Conservation (phyloP, 2,797 vertebrate genomes). For the Sciurus vulgaris region DNA sequence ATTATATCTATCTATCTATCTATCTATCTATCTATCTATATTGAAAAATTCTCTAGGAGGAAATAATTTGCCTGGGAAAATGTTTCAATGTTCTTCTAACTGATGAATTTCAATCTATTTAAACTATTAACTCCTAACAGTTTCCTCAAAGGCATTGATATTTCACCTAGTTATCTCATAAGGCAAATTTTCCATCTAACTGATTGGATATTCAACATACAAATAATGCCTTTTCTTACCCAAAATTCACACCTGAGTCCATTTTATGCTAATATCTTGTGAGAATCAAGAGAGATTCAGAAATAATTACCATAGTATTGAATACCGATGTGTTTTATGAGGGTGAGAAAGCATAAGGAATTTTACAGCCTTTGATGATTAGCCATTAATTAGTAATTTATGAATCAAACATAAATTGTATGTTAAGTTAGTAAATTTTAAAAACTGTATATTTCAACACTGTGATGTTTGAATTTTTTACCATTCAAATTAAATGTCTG, state of each 20-base stretch:
- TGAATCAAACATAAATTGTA: not conserved
- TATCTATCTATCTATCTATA: too few relatives aligned
- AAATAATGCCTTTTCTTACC: not conserved
- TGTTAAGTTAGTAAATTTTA: not conserved
- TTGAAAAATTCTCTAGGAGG: not conserved
- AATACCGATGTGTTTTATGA: not conserved
- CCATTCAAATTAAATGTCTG: not conserved
- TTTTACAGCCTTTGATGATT: not conserved
- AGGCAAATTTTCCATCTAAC: not conserved
- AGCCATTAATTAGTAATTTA: not conserved
- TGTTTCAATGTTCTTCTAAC: not conserved
- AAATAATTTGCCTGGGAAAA: not conserved
- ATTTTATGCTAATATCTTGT: not conserved
- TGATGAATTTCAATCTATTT: not conserved
- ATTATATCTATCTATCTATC: too few relatives aligned
- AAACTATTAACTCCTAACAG: not conserved
- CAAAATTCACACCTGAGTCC: not conserved
- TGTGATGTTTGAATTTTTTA: not conserved
- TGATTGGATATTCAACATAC: not conserved
- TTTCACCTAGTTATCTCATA: not conserved
- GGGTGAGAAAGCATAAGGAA: accelerated
- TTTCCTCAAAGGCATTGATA: not conserved
- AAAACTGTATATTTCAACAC: not conserved
- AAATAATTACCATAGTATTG: not conserved
- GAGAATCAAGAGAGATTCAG: not conserved